A percentile compares a stretch with the other conserved stretches of the same genome.
Evolutionary conservation across 2,113 vertebrate genomes (phyloP).

Genomic region (Oreamnos americanus): DNA sequence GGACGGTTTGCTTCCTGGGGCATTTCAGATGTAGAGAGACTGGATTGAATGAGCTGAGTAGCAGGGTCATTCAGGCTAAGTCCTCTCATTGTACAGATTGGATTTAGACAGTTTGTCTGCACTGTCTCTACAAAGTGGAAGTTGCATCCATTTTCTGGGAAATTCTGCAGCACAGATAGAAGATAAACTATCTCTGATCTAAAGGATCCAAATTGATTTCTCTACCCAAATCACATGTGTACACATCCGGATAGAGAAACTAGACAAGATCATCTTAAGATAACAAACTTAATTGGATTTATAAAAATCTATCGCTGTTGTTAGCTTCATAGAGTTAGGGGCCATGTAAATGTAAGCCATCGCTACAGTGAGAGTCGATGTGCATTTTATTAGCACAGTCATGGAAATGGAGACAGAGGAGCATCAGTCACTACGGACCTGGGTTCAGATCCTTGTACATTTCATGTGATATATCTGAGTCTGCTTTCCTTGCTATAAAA

Average conservation of each 20-base stretch:
- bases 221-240: not conserved
- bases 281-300: constrained; percentile 62
- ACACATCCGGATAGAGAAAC: constrained; percentile 21
- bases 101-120: not conserved
- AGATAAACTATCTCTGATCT: constrained; percentile 24
- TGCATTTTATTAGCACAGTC: not conserved
- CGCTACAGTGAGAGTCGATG: not conserved
- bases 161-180: not conserved
- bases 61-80: not conserved
- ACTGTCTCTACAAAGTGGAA: not conserved
- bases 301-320: constrained; percentile 32
- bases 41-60: not conserved
- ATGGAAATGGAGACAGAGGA: not conserved
- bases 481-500: not conserved
- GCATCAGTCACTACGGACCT: not conserved
- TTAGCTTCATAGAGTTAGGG: not conserved
- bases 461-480: not conserved
- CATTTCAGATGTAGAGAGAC: not conserved
- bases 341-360: not conserved
- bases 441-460: not conserved
- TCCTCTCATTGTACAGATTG: not conserved
- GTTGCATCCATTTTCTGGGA: not conserved
- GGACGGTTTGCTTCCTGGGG: not conserved
- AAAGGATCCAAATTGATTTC: constrained; percentile 47
- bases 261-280: constrained; percentile 55